A percentile compares a stretch with the other conserved stretches of the same genome.
Evolutionary conservation across 2,888 invertebrate genomes (phyloP).

Genomic region (Theodoxus fluviatilis): DNA sequence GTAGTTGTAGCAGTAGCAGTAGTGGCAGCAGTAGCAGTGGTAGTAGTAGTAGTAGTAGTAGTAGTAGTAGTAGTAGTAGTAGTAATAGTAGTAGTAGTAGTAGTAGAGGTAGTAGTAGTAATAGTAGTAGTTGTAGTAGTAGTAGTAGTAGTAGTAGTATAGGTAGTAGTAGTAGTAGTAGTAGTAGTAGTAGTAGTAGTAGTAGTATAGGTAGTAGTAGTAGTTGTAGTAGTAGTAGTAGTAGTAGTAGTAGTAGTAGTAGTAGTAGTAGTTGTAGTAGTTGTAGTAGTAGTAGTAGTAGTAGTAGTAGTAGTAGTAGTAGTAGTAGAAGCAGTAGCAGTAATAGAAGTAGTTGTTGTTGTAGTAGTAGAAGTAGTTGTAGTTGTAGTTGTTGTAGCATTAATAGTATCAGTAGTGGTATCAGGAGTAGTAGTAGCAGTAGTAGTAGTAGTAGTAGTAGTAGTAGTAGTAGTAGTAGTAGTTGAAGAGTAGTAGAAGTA

Average conservation of each 20-base stretch:
- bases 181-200: slow-evolving; percentile 23
- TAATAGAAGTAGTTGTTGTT: slow-evolving; percentile 15
- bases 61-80: slow-evolving; percentile 8
- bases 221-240: slow-evolving; percentile 19
- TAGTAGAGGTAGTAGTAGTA: slow-evolving; percentile 9
- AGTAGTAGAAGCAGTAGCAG: no score
- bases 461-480: no score
- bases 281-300: slow-evolving; percentile 13
- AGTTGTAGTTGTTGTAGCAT: no score
- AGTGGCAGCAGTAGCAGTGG: slow-evolving; percentile 21
- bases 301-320: not conserved
- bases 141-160: no score
- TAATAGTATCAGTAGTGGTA: no score
- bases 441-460: no score
- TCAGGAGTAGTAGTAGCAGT: no score
- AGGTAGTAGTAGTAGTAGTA: no score
- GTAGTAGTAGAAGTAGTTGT: slow-evolving; percentile 14
- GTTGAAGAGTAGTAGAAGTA: no score
- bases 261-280: slow-evolving; percentile 14
- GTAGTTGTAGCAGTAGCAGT: no score
- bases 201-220: no score
- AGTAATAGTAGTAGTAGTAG: not conserved
- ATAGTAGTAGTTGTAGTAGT: slow-evolving; percentile 19
- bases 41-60: slow-evolving; percentile 21
- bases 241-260: slow-evolving; percentile 12